These are phyloP conservation scores for Eurois occulta DNA, from an alignment of 2,888 invertebrate species.

Conservation along the genomic window DNA sequence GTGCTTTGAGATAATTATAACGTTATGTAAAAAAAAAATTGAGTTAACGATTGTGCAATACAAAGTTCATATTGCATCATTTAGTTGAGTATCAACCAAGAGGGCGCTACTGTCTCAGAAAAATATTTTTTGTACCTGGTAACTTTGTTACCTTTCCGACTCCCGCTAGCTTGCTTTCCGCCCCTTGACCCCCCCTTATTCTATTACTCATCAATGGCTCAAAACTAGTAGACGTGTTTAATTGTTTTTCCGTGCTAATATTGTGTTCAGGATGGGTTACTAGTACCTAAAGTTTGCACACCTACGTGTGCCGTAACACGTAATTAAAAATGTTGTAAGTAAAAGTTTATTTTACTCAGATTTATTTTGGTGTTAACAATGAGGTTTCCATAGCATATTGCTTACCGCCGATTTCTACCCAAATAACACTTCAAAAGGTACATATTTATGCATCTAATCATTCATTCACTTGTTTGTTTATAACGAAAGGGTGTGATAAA, in stretches of 20 bases:
- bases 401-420: constrained; percentile 21
- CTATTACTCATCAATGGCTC: constrained; percentile 87
- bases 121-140: constrained; percentile 19
- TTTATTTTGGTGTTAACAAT: constrained; percentile 30
- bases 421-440: constrained; percentile 1
- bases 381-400: constrained; percentile 25
- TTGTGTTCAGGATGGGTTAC: constrained; percentile 93
- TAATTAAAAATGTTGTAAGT: constrained; percentile 93
- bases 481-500: not conserved
- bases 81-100: not conserved
- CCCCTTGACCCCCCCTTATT: constrained; percentile 35
- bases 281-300: constrained; percentile 93
- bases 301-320: constrained; percentile 93
- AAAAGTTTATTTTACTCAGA: constrained; percentile 59
- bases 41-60: not conserved
- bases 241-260: constrained; percentile 87
- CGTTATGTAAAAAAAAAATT: not conserved
- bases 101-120: not conserved
- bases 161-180: constrained; percentile 18
- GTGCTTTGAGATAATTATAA: not conserved
- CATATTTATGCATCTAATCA: not conserved
- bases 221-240: constrained; percentile 83
- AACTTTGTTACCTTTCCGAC: not conserved
- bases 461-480: constrained; percentile 27
- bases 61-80: constrained; percentile 18